These are phyloP conservation scores for Calliscelio sp. DNA, from an alignment of 2,888 invertebrate species.

Conservation along the genomic window DNA sequence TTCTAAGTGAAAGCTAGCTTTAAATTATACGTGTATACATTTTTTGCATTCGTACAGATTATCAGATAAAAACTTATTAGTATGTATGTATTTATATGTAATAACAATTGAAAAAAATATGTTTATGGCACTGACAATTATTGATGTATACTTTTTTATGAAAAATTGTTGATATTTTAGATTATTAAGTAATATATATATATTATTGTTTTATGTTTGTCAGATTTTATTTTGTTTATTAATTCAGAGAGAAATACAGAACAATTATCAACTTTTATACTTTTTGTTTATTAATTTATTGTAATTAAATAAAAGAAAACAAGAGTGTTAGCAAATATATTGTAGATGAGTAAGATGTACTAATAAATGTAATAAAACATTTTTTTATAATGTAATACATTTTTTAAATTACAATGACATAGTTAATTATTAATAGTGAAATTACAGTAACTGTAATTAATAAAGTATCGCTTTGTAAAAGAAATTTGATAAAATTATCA, in stretches of 20 bases:
- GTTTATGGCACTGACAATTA: background rate
- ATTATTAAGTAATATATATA: background rate
- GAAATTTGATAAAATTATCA: background rate
- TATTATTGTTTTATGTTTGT: conserved; percentile 14
- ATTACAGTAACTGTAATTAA: conserved; percentile 14
- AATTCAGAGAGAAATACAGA: background rate
- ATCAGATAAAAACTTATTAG: too few relatives aligned
- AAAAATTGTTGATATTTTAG: conserved; percentile 10
- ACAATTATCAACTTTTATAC: conserved; percentile 12
- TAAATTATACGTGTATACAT: too few relatives aligned
- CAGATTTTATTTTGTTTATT: conserved; percentile 16
- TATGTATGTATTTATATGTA: too few relatives aligned
- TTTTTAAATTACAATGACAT: conserved; percentile 6
- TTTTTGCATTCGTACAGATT: too few relatives aligned
- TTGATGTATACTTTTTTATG: background rate
- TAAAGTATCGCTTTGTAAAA: background rate
- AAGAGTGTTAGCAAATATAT: background rate
- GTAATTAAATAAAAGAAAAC: background rate
- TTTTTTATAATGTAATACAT: conserved; percentile 17
- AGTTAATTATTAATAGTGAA: too few relatives aligned
- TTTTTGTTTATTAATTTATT: conserved; percentile 38
- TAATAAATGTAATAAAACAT: conserved; percentile 25
- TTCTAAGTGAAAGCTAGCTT: too few relatives aligned
- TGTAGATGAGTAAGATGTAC: conserved; percentile 16
- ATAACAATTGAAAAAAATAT: too few relatives aligned